phyloP scores from a whole-genome alignment of 37 sponge, comb jelly and placozoan genomes.

The Ianthella basta region DNA sequence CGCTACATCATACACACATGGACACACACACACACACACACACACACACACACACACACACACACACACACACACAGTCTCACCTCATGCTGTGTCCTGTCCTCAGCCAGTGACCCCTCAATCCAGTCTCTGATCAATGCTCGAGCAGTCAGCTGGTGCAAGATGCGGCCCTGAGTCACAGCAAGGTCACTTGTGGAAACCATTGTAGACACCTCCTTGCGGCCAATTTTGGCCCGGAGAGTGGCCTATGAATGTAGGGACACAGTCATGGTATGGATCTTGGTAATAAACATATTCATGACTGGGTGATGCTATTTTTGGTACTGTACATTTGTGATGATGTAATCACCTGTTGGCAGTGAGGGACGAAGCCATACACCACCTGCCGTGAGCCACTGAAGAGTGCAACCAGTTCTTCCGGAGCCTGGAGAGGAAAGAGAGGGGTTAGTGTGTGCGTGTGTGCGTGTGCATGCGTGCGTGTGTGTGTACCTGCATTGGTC shows the following conservation, averaged over 20 bases:
- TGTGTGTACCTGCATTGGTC: slow-evolving; percentile 63
- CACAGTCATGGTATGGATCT: no score
- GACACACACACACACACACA: no score
- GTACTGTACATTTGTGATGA: neutral
- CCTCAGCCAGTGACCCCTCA: slow-evolving; percentile 81
- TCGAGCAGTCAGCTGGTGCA: slow-evolving; percentile 95
- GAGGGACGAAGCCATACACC: slow-evolving; percentile 94
- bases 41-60: no score
- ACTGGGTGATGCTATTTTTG: no score
- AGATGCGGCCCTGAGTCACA: slow-evolving; percentile 74
- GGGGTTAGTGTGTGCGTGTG: neutral
- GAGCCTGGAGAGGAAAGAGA: slow-evolving; percentile 63
- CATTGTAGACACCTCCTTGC: slow-evolving; percentile 84
- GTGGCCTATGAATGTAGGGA: slow-evolving; percentile 63
- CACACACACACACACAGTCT: neutral
- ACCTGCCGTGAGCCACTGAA: slow-evolving; percentile 93
- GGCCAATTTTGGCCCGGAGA: slow-evolving; percentile 89
- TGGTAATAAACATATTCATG: no score
- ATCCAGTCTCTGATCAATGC: slow-evolving; percentile 96
- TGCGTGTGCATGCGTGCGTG: neutral
- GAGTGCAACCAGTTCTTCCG: slow-evolving; percentile 80
- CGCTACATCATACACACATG: no score
- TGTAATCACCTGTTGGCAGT: slow-evolving; percentile 73
- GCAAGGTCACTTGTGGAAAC: slow-evolving; percentile 90
- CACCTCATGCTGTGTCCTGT: slow-evolving; percentile 86